Evolutionary conservation across 2,888 invertebrate genomes (phyloP), one percentile per base, ranked within the genome.

Genomic region (Cremastobaeus sp.): DNA sequence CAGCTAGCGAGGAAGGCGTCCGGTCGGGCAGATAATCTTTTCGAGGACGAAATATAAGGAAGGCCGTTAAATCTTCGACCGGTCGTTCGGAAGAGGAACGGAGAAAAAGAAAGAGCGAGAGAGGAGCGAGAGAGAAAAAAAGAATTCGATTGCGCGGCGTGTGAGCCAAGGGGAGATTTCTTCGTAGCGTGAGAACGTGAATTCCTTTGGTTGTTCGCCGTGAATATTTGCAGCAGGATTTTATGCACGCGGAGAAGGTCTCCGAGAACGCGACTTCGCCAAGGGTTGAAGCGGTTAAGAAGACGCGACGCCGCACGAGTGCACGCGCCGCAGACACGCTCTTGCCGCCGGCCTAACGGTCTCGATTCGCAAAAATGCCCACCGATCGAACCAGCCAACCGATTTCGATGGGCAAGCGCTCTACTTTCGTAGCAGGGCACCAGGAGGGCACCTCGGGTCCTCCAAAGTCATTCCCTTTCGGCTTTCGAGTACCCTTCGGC

Each of bases 121-220:
- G 50, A 21, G 50, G 65, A 79, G 76, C 74, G 54, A 28, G 43
- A 41, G 43, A 45, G 41, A 48, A 37, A 50, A 28, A 70, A 64
- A 55, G 59, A 65, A 72, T 72, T 57, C 57, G 73, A 57, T 68
- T 55, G 57, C 57, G 39, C 68, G 34, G 11, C 57, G 73, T 52
- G 73, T 66, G 57, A 39, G 47, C 59, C 59, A 54, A 55, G 50
- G 64, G 73, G 69, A 59, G 76, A 72, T 73, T 71, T 76, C 68
- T 68, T 69, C 52, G 39, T 75, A 79, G 80, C 84, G 85, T 85
- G 84, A 84, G 84, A 84, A 85, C 79, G 78, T 76, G 77, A 69
- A 77, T 77, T 79, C 81, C 78, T 79, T 79, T 79, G 80, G 82
- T 82, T 82, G 81, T 81, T 76, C 71, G 73, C 60, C 74, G 71